Conservation (phyloP, 2,797 vertebrate species). For the Echiichthys vipera region DNA sequence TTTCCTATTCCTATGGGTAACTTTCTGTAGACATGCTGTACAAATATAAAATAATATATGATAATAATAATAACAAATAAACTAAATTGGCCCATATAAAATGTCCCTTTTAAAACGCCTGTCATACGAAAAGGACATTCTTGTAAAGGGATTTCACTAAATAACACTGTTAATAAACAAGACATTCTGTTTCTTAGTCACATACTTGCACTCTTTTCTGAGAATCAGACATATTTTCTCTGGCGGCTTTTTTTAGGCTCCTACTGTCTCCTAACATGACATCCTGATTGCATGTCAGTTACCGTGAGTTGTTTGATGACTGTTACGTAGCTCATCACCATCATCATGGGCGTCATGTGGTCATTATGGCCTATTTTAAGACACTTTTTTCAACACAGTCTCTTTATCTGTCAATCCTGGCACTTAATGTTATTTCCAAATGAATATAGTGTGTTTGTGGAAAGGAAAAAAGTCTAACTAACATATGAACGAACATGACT, state of each 20-base stretch:
- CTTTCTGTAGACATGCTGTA: not conserved
- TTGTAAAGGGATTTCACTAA: not conserved
- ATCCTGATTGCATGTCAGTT: not conserved
- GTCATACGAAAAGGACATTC: not conserved
- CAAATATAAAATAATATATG: not conserved
- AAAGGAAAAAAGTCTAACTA: not conserved
- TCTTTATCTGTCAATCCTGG: not conserved
- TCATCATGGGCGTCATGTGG: not conserved
- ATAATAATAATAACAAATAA: not conserved
- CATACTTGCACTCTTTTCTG: not conserved
- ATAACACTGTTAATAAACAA: not conserved
- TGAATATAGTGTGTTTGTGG: not conserved
- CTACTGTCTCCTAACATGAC: not conserved
- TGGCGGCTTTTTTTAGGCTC: slow-evolving; percentile 3
- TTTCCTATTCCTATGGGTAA: not conserved
- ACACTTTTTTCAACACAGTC: not conserved
- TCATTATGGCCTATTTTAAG: not conserved
- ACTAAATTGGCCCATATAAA: not conserved
- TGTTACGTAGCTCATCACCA: not conserved
- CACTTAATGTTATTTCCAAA: no score
- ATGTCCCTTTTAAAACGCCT: not conserved
- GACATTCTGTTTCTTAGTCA: not conserved
- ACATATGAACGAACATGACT: not conserved
- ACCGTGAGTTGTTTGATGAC: not conserved
- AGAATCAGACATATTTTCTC: not conserved